phyloP scores from a whole-genome alignment of 2,888 invertebrate species.

The Rhyacophila evoluta region DNA sequence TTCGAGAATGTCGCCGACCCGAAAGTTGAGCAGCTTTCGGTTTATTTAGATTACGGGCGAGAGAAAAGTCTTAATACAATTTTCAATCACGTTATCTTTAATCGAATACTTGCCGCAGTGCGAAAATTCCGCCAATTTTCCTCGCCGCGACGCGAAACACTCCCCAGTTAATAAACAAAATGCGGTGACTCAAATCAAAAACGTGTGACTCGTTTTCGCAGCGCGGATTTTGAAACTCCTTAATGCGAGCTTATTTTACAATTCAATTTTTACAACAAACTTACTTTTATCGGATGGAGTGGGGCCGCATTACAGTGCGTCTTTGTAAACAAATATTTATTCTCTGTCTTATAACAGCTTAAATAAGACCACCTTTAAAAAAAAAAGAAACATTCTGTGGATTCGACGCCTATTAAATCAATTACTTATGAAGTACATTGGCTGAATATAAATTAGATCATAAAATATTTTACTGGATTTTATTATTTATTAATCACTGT shows the following conservation, averaged over 20 bases:
- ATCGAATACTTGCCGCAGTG: slow-evolving; percentile 21
- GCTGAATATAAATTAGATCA: too few relatives aligned
- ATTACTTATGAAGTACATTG: too few relatives aligned
- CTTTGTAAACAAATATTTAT: too few relatives aligned
- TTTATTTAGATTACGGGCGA: slow-evolving; percentile 8
- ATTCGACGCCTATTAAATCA: too few relatives aligned
- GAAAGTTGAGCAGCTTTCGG: background rate
- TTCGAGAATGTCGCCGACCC: background rate
- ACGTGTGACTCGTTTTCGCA: slow-evolving; percentile 1
- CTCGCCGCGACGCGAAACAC: background rate
- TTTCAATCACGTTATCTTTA: slow-evolving; percentile 24
- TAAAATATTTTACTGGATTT: too few relatives aligned
- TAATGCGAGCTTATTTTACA: background rate
- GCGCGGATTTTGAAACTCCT: background rate
- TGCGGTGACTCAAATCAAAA: slow-evolving; percentile 8
- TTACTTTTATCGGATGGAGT: background rate
- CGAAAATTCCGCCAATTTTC: slow-evolving; percentile 24
- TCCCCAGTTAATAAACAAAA: slow-evolving; percentile 6
- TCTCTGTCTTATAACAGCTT: too few relatives aligned
- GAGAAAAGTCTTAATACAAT: slow-evolving; percentile 18
- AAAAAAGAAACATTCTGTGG: too few relatives aligned
- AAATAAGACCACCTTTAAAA: too few relatives aligned
- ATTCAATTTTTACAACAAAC: background rate
- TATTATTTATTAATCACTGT: too few relatives aligned
- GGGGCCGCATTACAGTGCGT: too few relatives aligned